phyloP scores from a whole-genome alignment of 2,113 vertebrate genomes.

The Oncorhynchus kisutch region DNA sequence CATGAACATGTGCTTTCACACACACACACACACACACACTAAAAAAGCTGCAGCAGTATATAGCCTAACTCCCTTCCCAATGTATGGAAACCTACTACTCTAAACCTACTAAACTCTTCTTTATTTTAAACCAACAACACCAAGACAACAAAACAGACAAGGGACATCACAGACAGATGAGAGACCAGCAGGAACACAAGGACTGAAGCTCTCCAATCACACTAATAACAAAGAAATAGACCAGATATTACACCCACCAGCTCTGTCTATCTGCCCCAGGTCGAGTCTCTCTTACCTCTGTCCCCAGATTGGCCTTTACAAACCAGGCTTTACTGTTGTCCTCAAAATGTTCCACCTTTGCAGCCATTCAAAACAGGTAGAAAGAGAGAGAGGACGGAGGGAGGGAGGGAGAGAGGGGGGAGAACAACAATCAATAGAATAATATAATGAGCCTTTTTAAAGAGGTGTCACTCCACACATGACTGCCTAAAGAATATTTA shows the following conservation, averaged over 20 bases:
- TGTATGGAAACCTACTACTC: not conserved
- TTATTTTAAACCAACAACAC: not conserved
- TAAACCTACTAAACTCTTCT: too few relatives aligned
- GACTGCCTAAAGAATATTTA: not conserved
- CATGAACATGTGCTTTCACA: not conserved
- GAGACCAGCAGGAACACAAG: not conserved
- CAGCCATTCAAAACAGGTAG: conserved; percentile 39
- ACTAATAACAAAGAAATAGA: conserved; percentile 27
- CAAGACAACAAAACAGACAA: not conserved
- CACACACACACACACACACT: not conserved
- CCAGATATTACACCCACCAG: not conserved
- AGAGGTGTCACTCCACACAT: conserved; percentile 57
- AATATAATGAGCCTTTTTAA: conserved; percentile 66
- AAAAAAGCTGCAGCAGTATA: not conserved
- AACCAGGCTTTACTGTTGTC: conserved; percentile 55
- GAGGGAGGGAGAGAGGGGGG: conserved; percentile 25
- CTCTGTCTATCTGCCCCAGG: not conserved
- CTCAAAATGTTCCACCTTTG: conserved; percentile 73
- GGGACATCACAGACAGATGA: too few relatives aligned
- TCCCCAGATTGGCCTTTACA: conserved; percentile 58
- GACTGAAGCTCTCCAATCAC: not conserved
- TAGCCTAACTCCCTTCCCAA: not conserved
- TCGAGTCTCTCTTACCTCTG: conserved; percentile 69
- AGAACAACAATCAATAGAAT: conserved; percentile 71
- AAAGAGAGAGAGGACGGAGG: conserved; percentile 26